Percentiles rank a stretch among this genome's conserved stretches.
Conservation (phyloP, 2,113 vertebrate genomes). For the Varanus salvator region DNA sequence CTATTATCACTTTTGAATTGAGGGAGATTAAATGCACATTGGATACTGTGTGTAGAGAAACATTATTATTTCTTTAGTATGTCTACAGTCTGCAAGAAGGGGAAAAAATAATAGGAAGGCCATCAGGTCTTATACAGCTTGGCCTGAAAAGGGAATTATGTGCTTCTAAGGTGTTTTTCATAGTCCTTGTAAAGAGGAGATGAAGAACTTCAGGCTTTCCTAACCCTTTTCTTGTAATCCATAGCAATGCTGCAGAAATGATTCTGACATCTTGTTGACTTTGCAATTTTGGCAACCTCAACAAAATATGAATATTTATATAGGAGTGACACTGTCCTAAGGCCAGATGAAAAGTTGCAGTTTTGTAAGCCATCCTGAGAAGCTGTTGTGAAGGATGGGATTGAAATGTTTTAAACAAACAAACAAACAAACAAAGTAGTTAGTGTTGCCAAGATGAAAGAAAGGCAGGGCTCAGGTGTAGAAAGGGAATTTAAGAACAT, state of each 20-base stretch:
- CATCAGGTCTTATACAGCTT: neutral
- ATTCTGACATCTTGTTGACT: neutral
- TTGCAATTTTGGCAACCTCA: neutral
- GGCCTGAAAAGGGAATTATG: neutral
- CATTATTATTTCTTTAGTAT: conserved; percentile 15
- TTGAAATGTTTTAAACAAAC: too few species aligned
- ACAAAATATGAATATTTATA: neutral
- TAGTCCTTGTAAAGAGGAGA: neutral
- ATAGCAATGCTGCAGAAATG: conserved; percentile 26
- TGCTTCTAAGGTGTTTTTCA: neutral
- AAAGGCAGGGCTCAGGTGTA: neutral
- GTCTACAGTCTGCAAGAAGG: neutral
- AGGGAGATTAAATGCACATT: conserved; percentile 44
- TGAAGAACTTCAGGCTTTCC: neutral
- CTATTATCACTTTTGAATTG: conserved; percentile 55
- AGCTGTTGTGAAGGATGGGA: too few species aligned
- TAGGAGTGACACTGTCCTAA: neutral
- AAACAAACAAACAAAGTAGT: too few species aligned
- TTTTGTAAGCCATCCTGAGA: too few species aligned
- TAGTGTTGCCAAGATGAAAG: neutral
- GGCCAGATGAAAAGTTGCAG: too few species aligned
- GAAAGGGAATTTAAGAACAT: neutral
- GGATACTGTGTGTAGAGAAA: conserved; percentile 27
- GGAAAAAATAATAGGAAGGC: conserved; percentile 13
- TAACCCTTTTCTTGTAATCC: conserved; percentile 21